Percentiles rank a stretch among this genome's conserved stretches.
Evolutionary conservation across 2,113 vertebrate genomes (phyloP).

Genomic region (Dasypus novemcinctus): DNA sequence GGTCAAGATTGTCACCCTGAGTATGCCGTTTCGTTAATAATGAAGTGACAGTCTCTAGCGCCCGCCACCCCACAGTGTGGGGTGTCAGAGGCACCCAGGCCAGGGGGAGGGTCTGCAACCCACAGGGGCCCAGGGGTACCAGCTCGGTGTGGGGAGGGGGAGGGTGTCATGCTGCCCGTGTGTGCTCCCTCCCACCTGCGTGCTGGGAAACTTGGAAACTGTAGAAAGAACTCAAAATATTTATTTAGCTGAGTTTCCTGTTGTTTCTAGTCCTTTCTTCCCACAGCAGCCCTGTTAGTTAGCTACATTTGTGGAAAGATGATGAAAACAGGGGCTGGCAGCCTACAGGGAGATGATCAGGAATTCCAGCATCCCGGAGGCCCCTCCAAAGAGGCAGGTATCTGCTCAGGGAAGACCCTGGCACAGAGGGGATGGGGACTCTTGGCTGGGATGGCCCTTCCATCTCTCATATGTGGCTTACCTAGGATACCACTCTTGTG

Average conservation of each 20-base stretch:
- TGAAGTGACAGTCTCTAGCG: not conserved
- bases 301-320: not conserved
- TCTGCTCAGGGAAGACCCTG: not conserved
- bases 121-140: not conserved
- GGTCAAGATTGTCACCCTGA: not conserved
- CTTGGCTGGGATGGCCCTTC: no score
- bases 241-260: not conserved
- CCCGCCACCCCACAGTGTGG: no score
- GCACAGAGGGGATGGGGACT: not conserved
- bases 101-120: not conserved
- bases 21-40: not conserved
- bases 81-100: not conserved
- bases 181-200: rapidly evolving
- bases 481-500: not conserved
- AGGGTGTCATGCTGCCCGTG: no score
- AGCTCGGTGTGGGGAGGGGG: rapidly evolving
- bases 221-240: not conserved
- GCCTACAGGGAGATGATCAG: not conserved
- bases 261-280: not conserved
- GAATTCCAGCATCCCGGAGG: not conserved
- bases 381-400: rapidly evolving
- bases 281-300: not conserved
- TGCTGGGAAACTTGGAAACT: not conserved
- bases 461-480: not conserved
- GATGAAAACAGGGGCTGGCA: not conserved